These are phyloP conservation scores for Endotricha flammealis DNA, from an alignment of 2,888 invertebrate genomes.

Conservation along the genomic window DNA sequence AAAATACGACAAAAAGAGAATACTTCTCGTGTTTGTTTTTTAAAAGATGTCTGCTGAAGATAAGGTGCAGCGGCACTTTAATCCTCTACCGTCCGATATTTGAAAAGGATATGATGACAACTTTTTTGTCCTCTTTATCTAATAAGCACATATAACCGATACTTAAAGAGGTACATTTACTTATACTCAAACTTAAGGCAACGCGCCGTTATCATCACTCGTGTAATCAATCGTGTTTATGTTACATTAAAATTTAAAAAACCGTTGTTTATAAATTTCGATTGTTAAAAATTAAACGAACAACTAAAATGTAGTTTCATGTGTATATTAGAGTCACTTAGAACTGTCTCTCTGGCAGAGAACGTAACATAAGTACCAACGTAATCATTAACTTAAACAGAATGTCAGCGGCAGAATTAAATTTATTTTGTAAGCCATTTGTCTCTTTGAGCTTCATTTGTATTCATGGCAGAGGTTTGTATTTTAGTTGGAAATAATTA, in stretches of 20 bases:
- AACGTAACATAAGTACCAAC: slow-evolving; percentile 2
- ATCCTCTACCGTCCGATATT: slow-evolving; percentile 75
- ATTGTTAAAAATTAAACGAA: slow-evolving; percentile 4
- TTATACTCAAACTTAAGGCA: slow-evolving; percentile 31
- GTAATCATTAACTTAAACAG: slow-evolving; percentile 1
- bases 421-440: slow-evolving; percentile 3
- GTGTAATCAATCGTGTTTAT: background rate
- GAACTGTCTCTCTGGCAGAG: background rate
- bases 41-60: slow-evolving; percentile 76
- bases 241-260: background rate
- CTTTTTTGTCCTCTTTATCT: slow-evolving; percentile 70
- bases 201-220: slow-evolving; percentile 22
- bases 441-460: slow-evolving; percentile 2
- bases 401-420: background rate
- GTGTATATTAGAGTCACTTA: slow-evolving; percentile 2
- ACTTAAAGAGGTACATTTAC: slow-evolving; percentile 37
- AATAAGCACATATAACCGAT: slow-evolving; percentile 67
- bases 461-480: background rate
- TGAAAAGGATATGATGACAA: slow-evolving; percentile 78
- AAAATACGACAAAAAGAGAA: slow-evolving; percentile 73
- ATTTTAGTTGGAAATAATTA: background rate
- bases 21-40: slow-evolving; percentile 76
- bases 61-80: slow-evolving; percentile 75
- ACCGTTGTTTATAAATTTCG: background rate
- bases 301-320: background rate